These are phyloP conservation scores for Keiferia lycopersicella DNA, from an alignment of 2,888 invertebrate species.

Conservation along the genomic window DNA sequence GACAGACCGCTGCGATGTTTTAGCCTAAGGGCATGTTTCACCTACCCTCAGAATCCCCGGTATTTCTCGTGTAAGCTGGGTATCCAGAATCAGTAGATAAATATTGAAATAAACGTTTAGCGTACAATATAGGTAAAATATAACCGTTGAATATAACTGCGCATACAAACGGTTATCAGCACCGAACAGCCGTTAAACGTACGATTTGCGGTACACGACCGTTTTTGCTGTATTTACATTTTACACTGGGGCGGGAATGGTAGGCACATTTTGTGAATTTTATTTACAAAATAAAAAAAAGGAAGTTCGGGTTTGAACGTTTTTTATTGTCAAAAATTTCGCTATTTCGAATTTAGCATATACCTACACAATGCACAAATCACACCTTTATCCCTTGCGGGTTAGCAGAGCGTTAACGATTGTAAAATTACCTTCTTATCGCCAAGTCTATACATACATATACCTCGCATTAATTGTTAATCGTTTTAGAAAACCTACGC, in stretches of 20 bases:
- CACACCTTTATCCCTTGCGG: too few species aligned
- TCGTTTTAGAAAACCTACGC: too few species aligned
- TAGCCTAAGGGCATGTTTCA: too few species aligned
- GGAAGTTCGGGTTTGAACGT: not conserved
- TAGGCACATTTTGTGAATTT: not conserved
- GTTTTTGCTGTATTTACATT: constrained; percentile 40
- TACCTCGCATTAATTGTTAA: too few species aligned
- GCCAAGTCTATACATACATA: too few species aligned
- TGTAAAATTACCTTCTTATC: too few species aligned
- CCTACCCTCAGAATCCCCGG: too few species aligned
- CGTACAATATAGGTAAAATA: not conserved
- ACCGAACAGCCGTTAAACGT: constrained; percentile 29
- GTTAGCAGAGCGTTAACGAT: too few species aligned
- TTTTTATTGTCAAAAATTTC: not conserved
- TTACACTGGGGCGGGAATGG: constrained; percentile 30
- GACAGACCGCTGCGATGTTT: too few species aligned
- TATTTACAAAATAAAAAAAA: not conserved
- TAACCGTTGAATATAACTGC: constrained; percentile 7
- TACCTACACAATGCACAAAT: too few species aligned
- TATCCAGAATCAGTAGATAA: not conserved
- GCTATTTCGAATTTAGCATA: too few species aligned
- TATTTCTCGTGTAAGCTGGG: too few species aligned
- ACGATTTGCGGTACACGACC: constrained; percentile 18
- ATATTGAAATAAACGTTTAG: constrained; percentile 3
- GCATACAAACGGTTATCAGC: constrained; percentile 30